Conservation (phyloP, 2,113 vertebrate species). For the Rhinogobius similis region DNA sequence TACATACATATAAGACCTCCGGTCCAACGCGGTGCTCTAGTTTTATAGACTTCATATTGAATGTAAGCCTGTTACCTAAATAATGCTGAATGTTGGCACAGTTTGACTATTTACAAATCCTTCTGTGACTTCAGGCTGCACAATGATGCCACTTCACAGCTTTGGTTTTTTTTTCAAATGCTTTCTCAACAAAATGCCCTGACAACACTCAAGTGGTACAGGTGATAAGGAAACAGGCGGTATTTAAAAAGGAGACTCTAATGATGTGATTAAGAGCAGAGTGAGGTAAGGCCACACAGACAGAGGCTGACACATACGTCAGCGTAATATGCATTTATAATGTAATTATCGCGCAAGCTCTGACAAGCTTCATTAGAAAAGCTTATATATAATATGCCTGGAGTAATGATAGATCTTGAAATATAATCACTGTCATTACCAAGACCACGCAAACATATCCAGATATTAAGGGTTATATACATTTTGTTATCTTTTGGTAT, state of each 20-base stretch:
- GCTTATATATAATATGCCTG: background rate
- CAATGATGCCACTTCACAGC: conserved; percentile 19
- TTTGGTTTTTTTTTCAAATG: conserved; percentile 17
- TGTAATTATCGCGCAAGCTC: conserved; percentile 25
- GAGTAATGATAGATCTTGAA: background rate
- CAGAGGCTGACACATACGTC: conserved; percentile 26
- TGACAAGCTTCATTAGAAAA: conserved; percentile 9
- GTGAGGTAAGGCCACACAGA: conserved; percentile 20
- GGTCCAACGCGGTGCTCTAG: background rate
- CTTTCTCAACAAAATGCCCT: conserved; percentile 29
- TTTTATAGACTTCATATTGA: conserved; percentile 3
- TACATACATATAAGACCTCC: no score
- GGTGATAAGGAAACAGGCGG: conserved; percentile 33
- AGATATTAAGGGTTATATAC: background rate
- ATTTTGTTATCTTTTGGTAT: background rate
- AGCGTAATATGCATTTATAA: conserved; percentile 26
- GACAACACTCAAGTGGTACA: conserved; percentile 12
- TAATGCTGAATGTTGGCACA: conserved; percentile 19
- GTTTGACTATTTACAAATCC: conserved; percentile 17
- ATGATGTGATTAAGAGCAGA: conserved; percentile 24
- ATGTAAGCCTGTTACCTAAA: conserved; percentile 23
- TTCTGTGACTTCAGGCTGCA: conserved; percentile 8
- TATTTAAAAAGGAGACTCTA: conserved; percentile 32
- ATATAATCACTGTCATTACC: background rate
- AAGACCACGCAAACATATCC: background rate